A percentile compares a stretch with the other conserved stretches of the same genome.
phyloP scores from a whole-genome alignment of 2,797 vertebrate genomes.

The Falco columbarius region DNA sequence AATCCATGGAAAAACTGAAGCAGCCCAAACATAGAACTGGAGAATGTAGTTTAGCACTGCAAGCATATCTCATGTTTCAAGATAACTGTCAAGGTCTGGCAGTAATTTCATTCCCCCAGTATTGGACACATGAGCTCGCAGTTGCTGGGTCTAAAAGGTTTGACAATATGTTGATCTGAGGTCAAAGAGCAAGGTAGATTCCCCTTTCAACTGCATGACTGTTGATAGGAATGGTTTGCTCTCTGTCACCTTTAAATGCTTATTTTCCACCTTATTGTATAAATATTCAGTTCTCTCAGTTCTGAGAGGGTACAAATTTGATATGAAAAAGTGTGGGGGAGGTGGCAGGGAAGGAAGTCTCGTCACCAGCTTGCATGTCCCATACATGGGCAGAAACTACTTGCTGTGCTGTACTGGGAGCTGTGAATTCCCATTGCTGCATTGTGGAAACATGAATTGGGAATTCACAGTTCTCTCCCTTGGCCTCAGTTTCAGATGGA shows the following conservation, averaged over 20 bases:
- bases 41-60: background rate
- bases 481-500: background rate
- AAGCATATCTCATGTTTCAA: background rate
- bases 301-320: background rate
- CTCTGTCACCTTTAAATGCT: background rate
- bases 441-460: background rate
- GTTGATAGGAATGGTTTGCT: background rate
- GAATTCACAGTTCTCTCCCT: background rate
- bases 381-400: background rate
- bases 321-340: background rate
- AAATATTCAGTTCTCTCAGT: background rate
- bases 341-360: background rate
- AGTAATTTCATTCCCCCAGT: background rate
- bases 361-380: background rate
- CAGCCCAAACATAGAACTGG: background rate
- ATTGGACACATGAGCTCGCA: background rate
- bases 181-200: background rate
- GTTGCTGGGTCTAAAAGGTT: background rate
- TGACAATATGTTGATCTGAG: background rate
- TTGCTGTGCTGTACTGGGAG: background rate
- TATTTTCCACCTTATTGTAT: background rate
- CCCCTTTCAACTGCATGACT: accelerated
- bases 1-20: background rate
- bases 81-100: background rate
- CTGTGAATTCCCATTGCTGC: background rate